Evolutionary conservation across 2,888 invertebrate genomes (phyloP).

Genomic region (Apoderus coryli): DNA sequence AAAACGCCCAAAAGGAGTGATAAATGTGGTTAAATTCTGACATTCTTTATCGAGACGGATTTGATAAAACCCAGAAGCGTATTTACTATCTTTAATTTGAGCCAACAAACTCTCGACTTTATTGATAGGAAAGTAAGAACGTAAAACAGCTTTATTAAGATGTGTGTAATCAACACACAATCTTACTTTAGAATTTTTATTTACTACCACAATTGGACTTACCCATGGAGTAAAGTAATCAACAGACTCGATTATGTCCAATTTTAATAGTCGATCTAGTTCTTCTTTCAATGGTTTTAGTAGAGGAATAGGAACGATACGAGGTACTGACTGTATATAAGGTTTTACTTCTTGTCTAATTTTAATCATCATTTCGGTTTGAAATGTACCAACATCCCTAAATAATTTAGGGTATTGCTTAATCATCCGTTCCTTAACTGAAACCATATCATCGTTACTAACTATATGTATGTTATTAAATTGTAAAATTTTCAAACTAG

Average conservation of each 20-base stretch:
- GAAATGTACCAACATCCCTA: conserved; percentile 11
- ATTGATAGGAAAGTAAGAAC: conserved; percentile 18
- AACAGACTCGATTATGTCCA: conserved; percentile 15
- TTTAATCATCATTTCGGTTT: conserved; percentile 12
- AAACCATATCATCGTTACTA: conserved; percentile 1
- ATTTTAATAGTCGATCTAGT: conserved; percentile 12
- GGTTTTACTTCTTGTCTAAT: conserved; percentile 10
- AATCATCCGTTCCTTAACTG: conserved; percentile 1
- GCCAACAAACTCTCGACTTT: conserved; percentile 20
- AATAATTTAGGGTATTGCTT: conserved; percentile 12
- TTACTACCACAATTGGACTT: conserved; percentile 15
- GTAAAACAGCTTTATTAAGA: conserved; percentile 15
- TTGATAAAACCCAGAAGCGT: conserved; percentile 14
- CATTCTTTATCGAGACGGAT: conserved; percentile 4
- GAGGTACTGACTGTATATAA: conserved; percentile 14
- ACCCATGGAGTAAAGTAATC: conserved; percentile 13
- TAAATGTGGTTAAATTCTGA: too few species aligned
- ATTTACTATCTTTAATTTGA: conserved; percentile 16
- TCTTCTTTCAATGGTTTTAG: conserved; percentile 14
- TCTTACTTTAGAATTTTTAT: conserved; percentile 12
- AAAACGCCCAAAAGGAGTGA: conserved; percentile 12
- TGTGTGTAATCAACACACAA: conserved; percentile 16
- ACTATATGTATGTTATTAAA: conserved; percentile 5
- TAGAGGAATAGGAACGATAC: conserved; percentile 16
- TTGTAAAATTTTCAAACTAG: conserved; percentile 9